Base-by-base conservation (phyloP, 2,797 vertebrate species). In the Lacerta bilineata region DNA sequence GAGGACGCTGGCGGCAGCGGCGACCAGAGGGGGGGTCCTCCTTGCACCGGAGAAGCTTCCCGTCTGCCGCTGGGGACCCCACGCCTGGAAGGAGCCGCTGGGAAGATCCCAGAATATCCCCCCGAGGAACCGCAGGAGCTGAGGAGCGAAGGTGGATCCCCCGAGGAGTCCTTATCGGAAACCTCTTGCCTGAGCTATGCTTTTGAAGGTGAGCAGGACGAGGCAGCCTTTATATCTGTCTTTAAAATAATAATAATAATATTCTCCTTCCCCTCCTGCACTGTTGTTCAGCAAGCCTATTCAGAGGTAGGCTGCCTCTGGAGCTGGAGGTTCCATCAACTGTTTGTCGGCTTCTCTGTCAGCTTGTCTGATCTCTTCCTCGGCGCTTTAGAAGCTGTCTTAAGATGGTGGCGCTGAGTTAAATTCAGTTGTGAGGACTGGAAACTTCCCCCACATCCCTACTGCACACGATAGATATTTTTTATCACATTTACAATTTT, bases 151-250 rank as follows among this genome's bases (percentile, higher is more conserved):
- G 59, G 11, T 0, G 33, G 33, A 5, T 29, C 55, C 75, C 87
- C 36, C 4, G 66, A 80, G 29, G 88, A 92, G 10, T 86, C 4
- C 46, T 89, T 7, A 25, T 80, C 85, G 11, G 93, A 55, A 36
- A 68, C 80, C 83, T 96, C 80, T 90, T 94, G 3, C 66, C 93
- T 5, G 81, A 97, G 80, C 87, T 96, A 97, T 2, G 97, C 97
- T 87, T 98, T 98, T 93, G 98, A 99, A 96, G 97, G 98, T 98
- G 92, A 95, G 98, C 92, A 33, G 11, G 3, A 59, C 0, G 0
- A 1, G 39, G 11, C 5, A 15, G 11, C 8, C 55, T 18, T 39
- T 33, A 13, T 71, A 18, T 55, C 25, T 23, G 3, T 50, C 50
- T 50, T 50, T 9, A 0, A 5, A 0, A 5, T 5, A 6, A 7